Conservation (phyloP, 2,113 vertebrate species). For the Hippoglossus stenolepis region DNA sequence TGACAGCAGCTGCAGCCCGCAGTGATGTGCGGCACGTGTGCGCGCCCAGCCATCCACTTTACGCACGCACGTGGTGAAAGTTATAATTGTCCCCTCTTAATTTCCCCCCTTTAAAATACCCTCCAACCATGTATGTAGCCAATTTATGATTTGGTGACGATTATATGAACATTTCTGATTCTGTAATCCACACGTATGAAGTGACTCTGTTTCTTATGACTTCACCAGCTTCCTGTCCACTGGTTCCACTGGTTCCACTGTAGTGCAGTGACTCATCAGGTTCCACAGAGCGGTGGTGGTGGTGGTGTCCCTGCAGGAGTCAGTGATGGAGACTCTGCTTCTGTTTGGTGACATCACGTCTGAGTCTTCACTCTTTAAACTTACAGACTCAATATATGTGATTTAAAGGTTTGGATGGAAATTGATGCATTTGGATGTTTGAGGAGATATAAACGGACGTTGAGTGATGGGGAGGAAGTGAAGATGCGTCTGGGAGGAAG, state of each 20-base stretch:
- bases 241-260: not conserved
- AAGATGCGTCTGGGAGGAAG: too few relatives aligned
- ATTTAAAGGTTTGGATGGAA: not conserved
- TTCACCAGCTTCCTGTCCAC: not conserved
- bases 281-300: not conserved
- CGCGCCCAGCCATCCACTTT: slow-evolving; percentile 67
- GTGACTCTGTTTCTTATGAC: not conserved
- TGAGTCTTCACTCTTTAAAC: too few relatives aligned
- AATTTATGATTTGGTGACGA: not conserved
- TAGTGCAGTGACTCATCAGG: slow-evolving; percentile 36
- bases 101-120: slow-evolving; percentile 7
- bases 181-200: not conserved
- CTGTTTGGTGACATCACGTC: too few relatives aligned
- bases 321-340: not conserved
- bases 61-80: slow-evolving; percentile 67
- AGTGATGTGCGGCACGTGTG: slow-evolving; percentile 58
- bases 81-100: slow-evolving; percentile 44
- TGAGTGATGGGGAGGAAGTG: too few relatives aligned
- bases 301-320: slow-evolving; percentile 5
- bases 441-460: too few relatives aligned
- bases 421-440: not conserved
- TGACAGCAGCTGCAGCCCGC: slow-evolving; percentile 54
- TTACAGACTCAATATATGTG: too few relatives aligned
- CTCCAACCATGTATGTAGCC: not conserved
- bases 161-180: not conserved